A percentile compares a stretch with the other conserved stretches of the same genome.
phyloP scores from a whole-genome alignment of 2,797 vertebrate species.

The Poeciliopsis presidionis region DNA sequence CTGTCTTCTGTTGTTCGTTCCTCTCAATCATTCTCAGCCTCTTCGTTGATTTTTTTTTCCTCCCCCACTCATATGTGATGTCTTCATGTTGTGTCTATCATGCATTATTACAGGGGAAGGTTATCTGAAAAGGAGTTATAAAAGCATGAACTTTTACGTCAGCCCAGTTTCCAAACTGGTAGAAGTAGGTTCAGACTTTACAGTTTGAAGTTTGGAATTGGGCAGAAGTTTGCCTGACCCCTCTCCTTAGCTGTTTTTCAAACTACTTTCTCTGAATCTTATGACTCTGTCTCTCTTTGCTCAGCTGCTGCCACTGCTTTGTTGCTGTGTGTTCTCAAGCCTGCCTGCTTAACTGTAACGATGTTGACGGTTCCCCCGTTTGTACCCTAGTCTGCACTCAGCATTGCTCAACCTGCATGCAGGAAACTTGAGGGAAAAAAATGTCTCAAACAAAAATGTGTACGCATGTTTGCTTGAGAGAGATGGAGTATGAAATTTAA shows the following conservation, averaged over 20 bases:
- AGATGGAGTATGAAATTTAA: slow-evolving; percentile 7
- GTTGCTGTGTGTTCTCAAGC: slow-evolving; percentile 56
- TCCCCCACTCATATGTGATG: slow-evolving; percentile 14
- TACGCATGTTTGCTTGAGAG: slow-evolving; percentile 17
- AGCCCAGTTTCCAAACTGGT: slow-evolving; percentile 41
- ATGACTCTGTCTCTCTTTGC: slow-evolving; percentile 39
- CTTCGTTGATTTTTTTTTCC: neutral
- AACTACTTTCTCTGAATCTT: slow-evolving; percentile 17
- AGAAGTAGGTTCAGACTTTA: slow-evolving; percentile 12
- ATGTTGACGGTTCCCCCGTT: slow-evolving; percentile 22
- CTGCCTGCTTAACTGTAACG: slow-evolving; percentile 42
- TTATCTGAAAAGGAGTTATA: slow-evolving; percentile 13
- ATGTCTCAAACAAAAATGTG: slow-evolving; percentile 14
- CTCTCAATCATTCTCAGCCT: slow-evolving; percentile 11
- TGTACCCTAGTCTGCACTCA: slow-evolving; percentile 45
- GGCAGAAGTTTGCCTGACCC: slow-evolving; percentile 53
- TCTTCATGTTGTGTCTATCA: slow-evolving; percentile 39
- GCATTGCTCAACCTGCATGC: slow-evolving; percentile 60
- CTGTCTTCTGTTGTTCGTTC: slow-evolving; percentile 68
- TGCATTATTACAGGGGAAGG: slow-evolving; percentile 14
- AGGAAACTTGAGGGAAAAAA: slow-evolving; percentile 20
- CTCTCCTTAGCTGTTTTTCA: slow-evolving; percentile 17
- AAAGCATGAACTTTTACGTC: slow-evolving; percentile 53
- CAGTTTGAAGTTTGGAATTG: slow-evolving; percentile 39
- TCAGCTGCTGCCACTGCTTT: slow-evolving; percentile 47